Base-by-base conservation (phyloP, 53 echinoderm and acorn worm genomes). In the Echinometra lucunter region DNA sequence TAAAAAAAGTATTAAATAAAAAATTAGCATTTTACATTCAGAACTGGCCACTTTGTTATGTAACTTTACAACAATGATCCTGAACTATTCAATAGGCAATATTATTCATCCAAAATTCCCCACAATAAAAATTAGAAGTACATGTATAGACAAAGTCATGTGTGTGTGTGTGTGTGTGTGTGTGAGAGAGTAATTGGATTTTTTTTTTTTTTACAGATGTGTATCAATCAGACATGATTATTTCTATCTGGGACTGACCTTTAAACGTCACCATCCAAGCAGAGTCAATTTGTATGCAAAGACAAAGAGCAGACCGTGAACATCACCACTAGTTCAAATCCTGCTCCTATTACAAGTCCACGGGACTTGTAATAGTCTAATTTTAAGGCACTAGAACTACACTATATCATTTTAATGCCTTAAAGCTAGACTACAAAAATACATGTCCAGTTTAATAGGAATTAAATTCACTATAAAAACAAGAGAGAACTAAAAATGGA, bases 351-450 rank as follows among this genome's bases (percentile, higher is more conserved):
- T 9, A 15, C 28, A 47, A 49, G 85, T 85, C 85, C 85, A 85
- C 19, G 30, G 85, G 85, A 85, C 85, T 85, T 10, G 3, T 12
- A 85, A n/a, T 85, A 85, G 49, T 85, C 85, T 85, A 49, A 49
- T 47, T 85, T 85, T 49, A 47, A 85, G 49, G 49, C 49, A 85
- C 49, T 78, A 85, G 49, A n/a, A 85, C 23, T 19, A 40, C 37
- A 78, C 38, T 6, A 19, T 40, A 69, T 16, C 23, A 38, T 17
- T 19, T 35, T 78, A 42, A 30, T 78, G 78, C 78, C 78, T 78
- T 78, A 42, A 78, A 78, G 38, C 42, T 42, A 85, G 85, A n/a
- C 85, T 85, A 85, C 13, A 45, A n/a, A 45, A 4, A 85, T 49
- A 83, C n/a, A 53, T 85, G 44, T 44, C 8, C 19, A 81, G 21